phyloP scores from a whole-genome alignment of 2,888 invertebrate genomes.

The Nomada ferruginata region DNA sequence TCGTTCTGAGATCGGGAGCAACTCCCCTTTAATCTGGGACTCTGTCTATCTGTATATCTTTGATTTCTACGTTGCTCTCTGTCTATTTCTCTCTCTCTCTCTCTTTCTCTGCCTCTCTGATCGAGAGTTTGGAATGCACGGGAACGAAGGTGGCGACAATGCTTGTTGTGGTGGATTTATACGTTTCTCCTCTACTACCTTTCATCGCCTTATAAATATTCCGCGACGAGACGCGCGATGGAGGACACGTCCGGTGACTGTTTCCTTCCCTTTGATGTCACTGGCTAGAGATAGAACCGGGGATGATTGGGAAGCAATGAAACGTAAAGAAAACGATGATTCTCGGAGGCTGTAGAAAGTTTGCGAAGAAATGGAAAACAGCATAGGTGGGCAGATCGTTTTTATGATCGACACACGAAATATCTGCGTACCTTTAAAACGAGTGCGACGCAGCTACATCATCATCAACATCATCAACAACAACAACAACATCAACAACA shows the following conservation, averaged over 20 bases:
- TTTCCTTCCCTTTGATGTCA: neutral
- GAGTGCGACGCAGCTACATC: slow-evolving; percentile 2
- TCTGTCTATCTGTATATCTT: slow-evolving; percentile 54
- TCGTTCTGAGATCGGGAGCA: slow-evolving; percentile 45
- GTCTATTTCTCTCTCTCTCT: slow-evolving; percentile 23
- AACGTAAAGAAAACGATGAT: neutral
- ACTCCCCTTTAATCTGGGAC: slow-evolving; percentile 22
- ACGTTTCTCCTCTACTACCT: slow-evolving; percentile 1
- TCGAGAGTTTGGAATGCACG: slow-evolving; percentile 64
- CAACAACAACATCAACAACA: slow-evolving; percentile 57
- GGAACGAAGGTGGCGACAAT: slow-evolving; percentile 56
- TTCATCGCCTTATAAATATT: neutral
- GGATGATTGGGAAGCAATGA: neutral
- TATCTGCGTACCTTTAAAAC: neutral
- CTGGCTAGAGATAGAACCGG: neutral
- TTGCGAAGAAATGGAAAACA: neutral
- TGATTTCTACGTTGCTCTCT: slow-evolving; percentile 52
- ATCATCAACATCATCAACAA: slow-evolving; percentile 24
- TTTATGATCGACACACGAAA: slow-evolving; percentile 5
- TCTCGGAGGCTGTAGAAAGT: neutral
- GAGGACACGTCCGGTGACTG: neutral
- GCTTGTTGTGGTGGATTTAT: slow-evolving; percentile 30
- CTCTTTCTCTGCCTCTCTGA: slow-evolving; percentile 36
- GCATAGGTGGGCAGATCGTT: neutral
- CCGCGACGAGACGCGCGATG: neutral